phyloP scores from a whole-genome alignment of 2,888 invertebrate genomes.

The Timandra comae region DNA sequence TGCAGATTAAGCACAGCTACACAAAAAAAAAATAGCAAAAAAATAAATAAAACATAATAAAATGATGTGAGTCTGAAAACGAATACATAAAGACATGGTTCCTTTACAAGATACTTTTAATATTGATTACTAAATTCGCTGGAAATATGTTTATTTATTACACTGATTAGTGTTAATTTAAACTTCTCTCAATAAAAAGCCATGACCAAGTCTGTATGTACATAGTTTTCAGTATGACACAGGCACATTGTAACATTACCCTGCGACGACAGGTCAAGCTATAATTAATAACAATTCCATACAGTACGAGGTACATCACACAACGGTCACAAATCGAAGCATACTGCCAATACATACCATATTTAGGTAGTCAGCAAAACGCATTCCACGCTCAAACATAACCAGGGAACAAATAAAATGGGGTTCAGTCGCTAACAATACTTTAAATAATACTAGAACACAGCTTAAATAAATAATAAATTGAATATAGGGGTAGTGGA shows the following conservation, averaged over 20 bases:
- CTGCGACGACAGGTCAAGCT: no score
- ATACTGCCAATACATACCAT: conserved; percentile 45
- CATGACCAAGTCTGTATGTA: no score
- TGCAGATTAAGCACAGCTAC: conserved; percentile 78
- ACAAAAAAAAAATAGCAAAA: conserved; percentile 25
- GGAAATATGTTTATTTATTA: no score
- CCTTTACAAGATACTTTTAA: no score
- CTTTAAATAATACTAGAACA: neutral
- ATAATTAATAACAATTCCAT: no score
- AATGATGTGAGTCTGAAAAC: neutral
- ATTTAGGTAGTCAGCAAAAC: conserved; percentile 21
- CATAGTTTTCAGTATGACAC: no score
- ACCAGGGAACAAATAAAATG: conserved; percentile 32
- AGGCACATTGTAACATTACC: no score
- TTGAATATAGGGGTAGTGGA: no score
- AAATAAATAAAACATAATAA: conserved; percentile 3
- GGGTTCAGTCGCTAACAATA: conserved; percentile 21
- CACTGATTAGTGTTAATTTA: no score
- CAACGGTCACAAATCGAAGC: conserved; percentile 13
- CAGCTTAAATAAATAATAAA: no score
- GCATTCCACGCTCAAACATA: conserved; percentile 57
- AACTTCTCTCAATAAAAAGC: no score
- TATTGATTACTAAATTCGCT: no score
- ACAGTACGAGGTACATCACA: conserved; percentile 3
- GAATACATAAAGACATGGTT: neutral